A percentile compares a stretch with the other conserved stretches of the same genome.
These are phyloP conservation scores for Oscheius sp. DNA, from an alignment of 1,140 invertebrate species.

Conservation along the genomic window DNA sequence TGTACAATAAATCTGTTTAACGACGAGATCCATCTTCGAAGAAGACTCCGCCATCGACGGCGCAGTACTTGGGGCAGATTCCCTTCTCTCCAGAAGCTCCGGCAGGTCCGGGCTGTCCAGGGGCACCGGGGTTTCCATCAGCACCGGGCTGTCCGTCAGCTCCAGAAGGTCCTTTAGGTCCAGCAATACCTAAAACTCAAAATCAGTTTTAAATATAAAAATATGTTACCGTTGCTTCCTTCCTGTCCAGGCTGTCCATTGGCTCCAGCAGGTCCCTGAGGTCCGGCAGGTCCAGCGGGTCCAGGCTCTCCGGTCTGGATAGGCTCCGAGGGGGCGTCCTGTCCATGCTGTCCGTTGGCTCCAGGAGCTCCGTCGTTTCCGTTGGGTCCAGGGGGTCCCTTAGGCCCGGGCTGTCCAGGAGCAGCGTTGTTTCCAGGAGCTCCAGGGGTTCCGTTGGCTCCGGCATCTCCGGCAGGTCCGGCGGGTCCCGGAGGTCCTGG, in stretches of 20 bases:
- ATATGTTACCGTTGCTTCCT: no score
- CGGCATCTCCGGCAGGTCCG: conserved; percentile 35
- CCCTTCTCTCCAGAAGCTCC: no score
- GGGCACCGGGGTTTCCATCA: no score
- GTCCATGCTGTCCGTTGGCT: conserved; percentile 26
- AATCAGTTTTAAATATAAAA: no score
- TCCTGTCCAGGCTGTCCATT: conserved; percentile 31
- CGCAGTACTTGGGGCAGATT: no score
- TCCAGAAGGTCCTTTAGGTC: no score
- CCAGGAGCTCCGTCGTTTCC: conserved; percentile 41
- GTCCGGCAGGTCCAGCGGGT: conserved; percentile 17
- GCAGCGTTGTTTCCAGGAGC: conserved; percentile 27
- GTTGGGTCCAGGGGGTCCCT: conserved; percentile 37
- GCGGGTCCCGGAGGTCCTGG: conserved; percentile 44
- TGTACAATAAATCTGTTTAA: no score
- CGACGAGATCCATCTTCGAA: no score
- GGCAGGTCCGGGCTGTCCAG: no score
- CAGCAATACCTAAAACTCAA: conserved; percentile 11
- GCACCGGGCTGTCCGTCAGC: no score
- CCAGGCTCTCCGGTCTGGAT: conserved; percentile 24
- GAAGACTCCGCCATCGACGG: no score
- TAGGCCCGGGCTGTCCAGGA: conserved; percentile 32
- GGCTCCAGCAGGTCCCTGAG: conserved; percentile 29
- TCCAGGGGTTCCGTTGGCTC: conserved; percentile 38
- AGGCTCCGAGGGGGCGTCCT: conserved; percentile 36